Conservation (phyloP, 1,140 invertebrate genomes). For the Drosophila nannoptera region DNA sequence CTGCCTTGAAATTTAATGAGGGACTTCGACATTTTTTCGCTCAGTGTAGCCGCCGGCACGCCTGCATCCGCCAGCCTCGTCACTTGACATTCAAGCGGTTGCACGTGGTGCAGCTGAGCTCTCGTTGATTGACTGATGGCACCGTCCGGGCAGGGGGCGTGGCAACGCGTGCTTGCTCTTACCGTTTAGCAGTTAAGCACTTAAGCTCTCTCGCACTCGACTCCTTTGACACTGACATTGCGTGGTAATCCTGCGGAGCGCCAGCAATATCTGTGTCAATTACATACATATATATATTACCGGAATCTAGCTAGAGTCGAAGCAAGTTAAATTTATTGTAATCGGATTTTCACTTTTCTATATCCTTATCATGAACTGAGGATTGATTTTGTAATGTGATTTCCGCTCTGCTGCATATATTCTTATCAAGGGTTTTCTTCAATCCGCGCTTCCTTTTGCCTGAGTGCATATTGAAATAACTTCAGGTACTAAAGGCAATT, state of each 20-base stretch:
- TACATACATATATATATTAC: too few species aligned
- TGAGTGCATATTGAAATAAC: constrained; percentile 4
- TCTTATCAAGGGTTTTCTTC: too few species aligned
- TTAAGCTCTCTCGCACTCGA: constrained; percentile 36
- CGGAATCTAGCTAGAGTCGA: too few species aligned
- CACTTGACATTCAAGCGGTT: constrained; percentile 65
- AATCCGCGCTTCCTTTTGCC: neutral
- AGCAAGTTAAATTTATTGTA: too few species aligned
- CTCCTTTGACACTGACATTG: constrained; percentile 57
- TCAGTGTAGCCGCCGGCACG: constrained; percentile 20
- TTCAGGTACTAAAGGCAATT: constrained; percentile 28
- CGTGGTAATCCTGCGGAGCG: constrained; percentile 45
- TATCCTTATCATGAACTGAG: too few species aligned
- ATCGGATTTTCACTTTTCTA: too few species aligned
- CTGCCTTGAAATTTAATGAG: too few species aligned
- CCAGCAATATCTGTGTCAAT: too few species aligned
- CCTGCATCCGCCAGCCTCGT: constrained; percentile 49
- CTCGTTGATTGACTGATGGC: constrained; percentile 17
- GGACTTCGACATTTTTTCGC: neutral
- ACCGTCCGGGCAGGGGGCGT: neutral
- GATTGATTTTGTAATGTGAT: too few species aligned
- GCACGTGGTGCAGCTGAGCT: constrained; percentile 38
- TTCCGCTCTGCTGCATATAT: too few species aligned
- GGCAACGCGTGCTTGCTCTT: constrained; percentile 19
- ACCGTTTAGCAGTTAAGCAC: constrained; percentile 32